Evolutionary conservation across 2,113 vertebrate species (phyloP).

Genomic region (Circaetus gallicus): DNA sequence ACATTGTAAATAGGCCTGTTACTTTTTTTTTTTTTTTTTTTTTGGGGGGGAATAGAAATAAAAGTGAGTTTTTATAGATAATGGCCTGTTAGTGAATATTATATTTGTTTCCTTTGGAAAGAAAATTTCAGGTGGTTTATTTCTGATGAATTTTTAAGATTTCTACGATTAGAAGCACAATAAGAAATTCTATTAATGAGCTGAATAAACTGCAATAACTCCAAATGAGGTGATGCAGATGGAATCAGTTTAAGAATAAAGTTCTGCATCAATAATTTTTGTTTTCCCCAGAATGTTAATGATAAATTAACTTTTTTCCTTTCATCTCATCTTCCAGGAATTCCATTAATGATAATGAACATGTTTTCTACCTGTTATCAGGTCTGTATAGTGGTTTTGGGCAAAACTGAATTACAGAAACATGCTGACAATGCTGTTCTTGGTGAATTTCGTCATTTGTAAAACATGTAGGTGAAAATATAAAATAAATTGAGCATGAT

Average conservation of each 20-base stretch:
- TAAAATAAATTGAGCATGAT: background rate
- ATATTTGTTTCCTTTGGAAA: background rate
- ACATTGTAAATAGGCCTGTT: background rate
- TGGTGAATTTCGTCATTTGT: background rate
- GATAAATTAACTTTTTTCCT: background rate
- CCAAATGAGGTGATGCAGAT: background rate
- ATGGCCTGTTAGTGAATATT: background rate
- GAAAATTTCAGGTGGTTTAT: background rate
- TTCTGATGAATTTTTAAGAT: background rate
- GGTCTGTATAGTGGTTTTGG: background rate
- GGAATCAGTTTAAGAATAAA: background rate
- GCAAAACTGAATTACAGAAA: background rate
- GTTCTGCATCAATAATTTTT: rapidly evolving
- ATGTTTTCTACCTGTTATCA: background rate
- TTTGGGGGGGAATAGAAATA: background rate
- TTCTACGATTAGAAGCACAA: background rate
- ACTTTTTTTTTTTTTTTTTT: background rate
- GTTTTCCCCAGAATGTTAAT: background rate
- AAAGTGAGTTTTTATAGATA: background rate
- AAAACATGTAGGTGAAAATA: background rate
- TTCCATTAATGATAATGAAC: background rate
- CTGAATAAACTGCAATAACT: background rate
- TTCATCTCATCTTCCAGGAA: background rate
- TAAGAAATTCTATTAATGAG: background rate
- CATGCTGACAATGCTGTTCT: background rate